Percentiles rank a stretch among this genome's conserved stretches.
These are phyloP conservation scores for Lipophrys pholis DNA, from an alignment of 2,113 vertebrate genomes.

Conservation along the genomic window DNA sequence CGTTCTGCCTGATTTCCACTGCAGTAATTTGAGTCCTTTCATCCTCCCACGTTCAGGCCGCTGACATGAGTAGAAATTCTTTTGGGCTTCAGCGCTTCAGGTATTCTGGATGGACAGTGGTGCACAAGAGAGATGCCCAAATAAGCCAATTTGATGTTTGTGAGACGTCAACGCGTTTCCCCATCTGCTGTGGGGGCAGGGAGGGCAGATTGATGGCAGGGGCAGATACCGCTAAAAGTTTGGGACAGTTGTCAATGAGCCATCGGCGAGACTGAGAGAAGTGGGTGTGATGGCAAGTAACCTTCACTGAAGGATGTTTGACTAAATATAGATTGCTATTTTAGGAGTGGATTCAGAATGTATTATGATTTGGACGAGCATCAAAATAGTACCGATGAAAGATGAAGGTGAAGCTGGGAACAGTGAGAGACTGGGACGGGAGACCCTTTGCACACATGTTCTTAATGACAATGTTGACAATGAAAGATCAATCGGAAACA, in stretches of 20 bases:
- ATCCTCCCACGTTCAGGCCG: not conserved
- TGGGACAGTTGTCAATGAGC: slow-evolving; percentile 39
- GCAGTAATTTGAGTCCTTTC: not conserved
- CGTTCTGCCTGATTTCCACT: not conserved
- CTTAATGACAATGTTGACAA: too few relatives aligned
- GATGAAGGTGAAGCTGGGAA: not conserved
- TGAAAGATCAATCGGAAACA: too few relatives aligned
- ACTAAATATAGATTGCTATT: slow-evolving; percentile 34
- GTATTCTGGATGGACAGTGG: not conserved
- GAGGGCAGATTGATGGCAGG: slow-evolving; percentile 24
- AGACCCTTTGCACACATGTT: too few relatives aligned
- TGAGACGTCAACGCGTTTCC: slow-evolving; percentile 26
- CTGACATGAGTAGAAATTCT: slow-evolving; percentile 26
- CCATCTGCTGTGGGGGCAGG: slow-evolving; percentile 35
- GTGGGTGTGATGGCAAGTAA: not conserved
- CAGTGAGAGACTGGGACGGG: too few relatives aligned
- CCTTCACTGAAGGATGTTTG: not conserved
- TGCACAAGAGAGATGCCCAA: slow-evolving; percentile 42
- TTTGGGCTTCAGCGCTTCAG: not conserved
- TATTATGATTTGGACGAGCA: slow-evolving; percentile 18
- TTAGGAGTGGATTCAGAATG: slow-evolving; percentile 20
- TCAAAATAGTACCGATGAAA: not conserved
- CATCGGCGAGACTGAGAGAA: not conserved
- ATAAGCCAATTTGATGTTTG: slow-evolving; percentile 38
- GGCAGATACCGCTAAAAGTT: slow-evolving; percentile 5